Percentiles rank a stretch among this genome's conserved stretches.
phyloP scores from a whole-genome alignment of 2,113 vertebrate species.

The Coreoperca whiteheadi region DNA sequence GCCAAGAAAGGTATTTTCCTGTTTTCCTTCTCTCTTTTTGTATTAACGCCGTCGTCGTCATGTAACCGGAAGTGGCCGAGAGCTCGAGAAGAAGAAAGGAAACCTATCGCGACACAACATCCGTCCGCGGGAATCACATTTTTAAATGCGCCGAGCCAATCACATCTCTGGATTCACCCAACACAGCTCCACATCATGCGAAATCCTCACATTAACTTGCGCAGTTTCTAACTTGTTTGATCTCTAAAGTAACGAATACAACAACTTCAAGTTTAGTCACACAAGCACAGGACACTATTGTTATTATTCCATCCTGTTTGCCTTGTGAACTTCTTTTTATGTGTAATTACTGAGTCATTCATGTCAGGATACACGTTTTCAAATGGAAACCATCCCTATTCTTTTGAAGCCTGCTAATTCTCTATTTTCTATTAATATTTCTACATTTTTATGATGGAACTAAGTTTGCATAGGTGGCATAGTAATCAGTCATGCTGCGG shows the following conservation, averaged over 20 bases:
- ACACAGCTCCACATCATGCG: background rate
- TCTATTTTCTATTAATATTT: background rate
- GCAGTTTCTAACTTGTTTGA: background rate
- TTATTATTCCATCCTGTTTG: background rate
- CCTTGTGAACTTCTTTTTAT: background rate
- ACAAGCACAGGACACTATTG: no score
- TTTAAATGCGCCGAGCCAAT: constrained; percentile 76
- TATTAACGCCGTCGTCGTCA: constrained; percentile 80
- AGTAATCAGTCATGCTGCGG: background rate
- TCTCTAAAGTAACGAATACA: background rate
- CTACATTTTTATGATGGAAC: background rate
- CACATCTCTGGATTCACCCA: background rate
- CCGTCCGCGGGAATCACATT: constrained; percentile 68
- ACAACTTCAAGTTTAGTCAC: background rate
- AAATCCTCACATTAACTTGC: background rate
- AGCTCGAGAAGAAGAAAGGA: constrained; percentile 79
- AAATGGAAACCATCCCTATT: background rate
- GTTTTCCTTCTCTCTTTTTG: constrained; percentile 80
- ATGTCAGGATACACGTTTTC: background rate
- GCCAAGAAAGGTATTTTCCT: constrained; percentile 76
- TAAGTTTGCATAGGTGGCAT: background rate
- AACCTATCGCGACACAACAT: constrained; percentile 69
- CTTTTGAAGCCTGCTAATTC: background rate
- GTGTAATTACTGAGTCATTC: background rate
- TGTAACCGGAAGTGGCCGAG: constrained; percentile 83